Base-by-base conservation (phyloP, 2,113 vertebrate genomes). In the Eulemur macaco region DNA sequence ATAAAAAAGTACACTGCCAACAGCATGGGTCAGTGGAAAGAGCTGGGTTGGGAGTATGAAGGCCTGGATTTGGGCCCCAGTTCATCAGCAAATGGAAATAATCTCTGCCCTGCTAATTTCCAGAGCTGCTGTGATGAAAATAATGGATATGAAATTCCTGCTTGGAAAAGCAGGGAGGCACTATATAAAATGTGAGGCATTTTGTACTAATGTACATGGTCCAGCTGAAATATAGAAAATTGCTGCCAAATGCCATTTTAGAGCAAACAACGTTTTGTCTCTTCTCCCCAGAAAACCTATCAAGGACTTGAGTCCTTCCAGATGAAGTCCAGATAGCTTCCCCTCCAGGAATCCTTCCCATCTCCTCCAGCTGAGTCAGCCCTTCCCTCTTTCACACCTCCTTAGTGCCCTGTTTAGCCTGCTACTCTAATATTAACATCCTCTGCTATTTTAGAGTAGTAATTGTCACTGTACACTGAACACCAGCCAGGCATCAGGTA, bases 91-190 rank as follows among this genome's bases (percentile, higher is more conserved):
- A 80, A 91, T n/a, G 78, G 73, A 23, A 77, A 52, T 54, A 31
- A 84, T 42, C n/a, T 63, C 89, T 56, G 37, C 25, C n/a, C 89
- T 66, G 71, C 45, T 42, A 3, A 37, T 14, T 37, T 66, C 52
- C 58, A 52, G 93, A 39, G 93, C 73, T 34, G n/a, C 71, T 50
- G 2, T 31, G 47, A 66, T 27, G 31, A 58, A 21, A 52, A 52
- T 87, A 95, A 96, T 85, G 88, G 58, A 78, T 6, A 34, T 20
- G 50, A 64, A 63, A 64, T 31, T 45, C 9, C 96, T 58, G 71
- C 42, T 42, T 8, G 42, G 52, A 31, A 34, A 83, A 78, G 37
- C 1, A 14, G 0, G 9, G 37, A 69, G 68, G n/a, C 34, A 12
- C 66, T 20, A 10, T 20, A 10, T 2, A 69, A 80, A 82, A 76